Base-by-base conservation (phyloP, 2,888 invertebrate genomes). In the Cephonodes hylas region DNA sequence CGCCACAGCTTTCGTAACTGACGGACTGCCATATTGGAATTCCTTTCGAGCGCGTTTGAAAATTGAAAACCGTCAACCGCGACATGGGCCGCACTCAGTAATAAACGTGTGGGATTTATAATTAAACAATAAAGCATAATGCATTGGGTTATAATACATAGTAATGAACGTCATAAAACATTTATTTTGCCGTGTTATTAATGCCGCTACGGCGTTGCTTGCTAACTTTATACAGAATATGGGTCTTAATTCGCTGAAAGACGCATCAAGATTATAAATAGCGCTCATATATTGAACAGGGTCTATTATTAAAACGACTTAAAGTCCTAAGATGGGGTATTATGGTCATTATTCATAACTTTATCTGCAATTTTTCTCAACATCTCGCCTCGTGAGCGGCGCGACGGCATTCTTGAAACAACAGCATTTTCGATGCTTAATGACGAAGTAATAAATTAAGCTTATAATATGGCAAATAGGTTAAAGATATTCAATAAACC, bases 1-100 rank as follows among this genome's bases (percentile, higher is more conserved):
- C 84, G 84, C 83, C 74, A 80, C 81, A 80, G 74, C 79, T 83
- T 80, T 80, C 74, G 75, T 75, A 73, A 72, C 71, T 76, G 75
- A 77, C 75, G 72, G 42, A 72, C 74, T 73, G 78, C 75, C 76
- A 74, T 77, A 67, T 77, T 75, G 74, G 74, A 76, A 74, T 77
- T 60, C 48, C 57, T 60, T 53, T 22, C 27, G 58, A 60, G n/a
- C 60, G 57, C 59, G 60, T 60, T 59, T 23, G 62, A 62, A 34
- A 60, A 60, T 42, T 42, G 38, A 53, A 60, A 60, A 60, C 38
- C 53, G 60, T 53, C 48, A 59, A 53, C 38, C 23, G 31, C 15
- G 10, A 53, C 18, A 18, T 18, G 53, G 31, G 53, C 53, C 53
- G 53, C 31, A 53, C 31, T 31, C 18, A 53, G 53, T 15, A 7